Percentiles rank a stretch among this genome's conserved stretches.
Conservation (phyloP, 2,888 invertebrate species). For the Euplexia lucipara region DNA sequence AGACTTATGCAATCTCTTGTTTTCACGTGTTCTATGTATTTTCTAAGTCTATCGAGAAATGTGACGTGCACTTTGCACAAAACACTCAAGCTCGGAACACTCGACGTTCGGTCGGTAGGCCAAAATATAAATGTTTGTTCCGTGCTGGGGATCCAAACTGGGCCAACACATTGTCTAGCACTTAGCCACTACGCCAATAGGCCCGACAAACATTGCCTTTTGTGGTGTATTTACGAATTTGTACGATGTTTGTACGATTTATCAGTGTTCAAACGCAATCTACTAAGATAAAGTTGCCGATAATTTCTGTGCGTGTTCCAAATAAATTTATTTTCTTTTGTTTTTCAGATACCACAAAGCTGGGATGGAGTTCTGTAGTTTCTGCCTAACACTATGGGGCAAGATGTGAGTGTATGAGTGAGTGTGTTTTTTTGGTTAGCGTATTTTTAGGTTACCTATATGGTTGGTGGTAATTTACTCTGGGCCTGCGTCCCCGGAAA, state of each 20-base stretch:
- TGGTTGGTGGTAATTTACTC: too few species aligned
- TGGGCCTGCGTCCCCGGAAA: too few species aligned
- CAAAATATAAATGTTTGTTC: constrained; percentile 33
- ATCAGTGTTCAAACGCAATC: background rate
- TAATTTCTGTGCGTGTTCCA: too few species aligned
- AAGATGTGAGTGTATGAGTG: too few species aligned
- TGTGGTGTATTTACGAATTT: constrained; percentile 13
- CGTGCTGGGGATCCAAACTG: constrained; percentile 6
- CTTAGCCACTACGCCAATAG: constrained; percentile 28
- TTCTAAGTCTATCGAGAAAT: background rate
- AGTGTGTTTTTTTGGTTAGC: too few species aligned
- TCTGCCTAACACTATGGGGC: too few species aligned
- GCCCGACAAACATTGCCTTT: constrained; percentile 20
- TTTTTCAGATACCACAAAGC: too few species aligned
- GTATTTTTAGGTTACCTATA: too few species aligned
- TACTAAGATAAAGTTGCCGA: background rate
- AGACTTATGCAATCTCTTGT: background rate
- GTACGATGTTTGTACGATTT: background rate
- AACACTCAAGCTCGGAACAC: background rate
- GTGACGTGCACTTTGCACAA: background rate
- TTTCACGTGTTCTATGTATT: background rate
- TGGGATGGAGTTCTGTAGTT: too few species aligned
- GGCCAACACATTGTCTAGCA: constrained; percentile 32
- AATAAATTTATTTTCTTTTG: too few species aligned
- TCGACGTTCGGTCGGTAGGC: background rate